phyloP scores from a whole-genome alignment of 2,888 invertebrate species.

The Tupiocoris notatus region DNA sequence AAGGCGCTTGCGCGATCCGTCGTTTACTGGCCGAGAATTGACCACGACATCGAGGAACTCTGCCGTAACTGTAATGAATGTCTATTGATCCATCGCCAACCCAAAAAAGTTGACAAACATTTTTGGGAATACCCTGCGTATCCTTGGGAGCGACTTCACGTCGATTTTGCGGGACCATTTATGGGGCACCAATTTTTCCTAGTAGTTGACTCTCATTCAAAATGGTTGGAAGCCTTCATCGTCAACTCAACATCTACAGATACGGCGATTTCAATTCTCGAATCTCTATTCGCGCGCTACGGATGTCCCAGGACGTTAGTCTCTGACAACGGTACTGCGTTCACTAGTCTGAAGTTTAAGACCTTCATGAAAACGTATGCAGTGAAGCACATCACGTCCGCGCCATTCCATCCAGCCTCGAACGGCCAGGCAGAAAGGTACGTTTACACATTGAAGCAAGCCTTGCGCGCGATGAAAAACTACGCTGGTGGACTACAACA shows the following conservation, averaged over 20 bases:
- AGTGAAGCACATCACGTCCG: slow-evolving; percentile 6
- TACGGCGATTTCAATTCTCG: neutral
- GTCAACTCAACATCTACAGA: neutral
- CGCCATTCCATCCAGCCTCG: slow-evolving; percentile 37
- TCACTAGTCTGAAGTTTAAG: slow-evolving; percentile 7
- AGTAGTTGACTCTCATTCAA: slow-evolving; percentile 17
- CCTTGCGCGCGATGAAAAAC: no score
- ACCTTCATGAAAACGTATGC: neutral
- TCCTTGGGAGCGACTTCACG: slow-evolving; percentile 20
- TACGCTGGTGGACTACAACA: no score
- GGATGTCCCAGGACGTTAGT: slow-evolving; percentile 15
- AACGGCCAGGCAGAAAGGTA: no score
- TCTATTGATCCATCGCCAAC: neutral
- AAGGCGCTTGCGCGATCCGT: slow-evolving; percentile 20
- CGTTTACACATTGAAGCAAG: no score
- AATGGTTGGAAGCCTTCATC: slow-evolving; percentile 12
- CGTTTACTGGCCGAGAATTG: slow-evolving; percentile 15
- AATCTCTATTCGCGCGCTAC: slow-evolving; percentile 15
- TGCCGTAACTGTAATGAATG: neutral
- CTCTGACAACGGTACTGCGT: slow-evolving; percentile 21
- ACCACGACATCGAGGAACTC: slow-evolving; percentile 5
- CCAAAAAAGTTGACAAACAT: neutral
- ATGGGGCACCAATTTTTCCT: slow-evolving; percentile 10
- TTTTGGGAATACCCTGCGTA: slow-evolving; percentile 14
- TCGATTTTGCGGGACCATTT: slow-evolving; percentile 12